These are phyloP conservation scores for Hydractinia echinata DNA, from an alignment of 30 jellyfish, hydroid and myxozoan species.

Conservation along the genomic window DNA sequence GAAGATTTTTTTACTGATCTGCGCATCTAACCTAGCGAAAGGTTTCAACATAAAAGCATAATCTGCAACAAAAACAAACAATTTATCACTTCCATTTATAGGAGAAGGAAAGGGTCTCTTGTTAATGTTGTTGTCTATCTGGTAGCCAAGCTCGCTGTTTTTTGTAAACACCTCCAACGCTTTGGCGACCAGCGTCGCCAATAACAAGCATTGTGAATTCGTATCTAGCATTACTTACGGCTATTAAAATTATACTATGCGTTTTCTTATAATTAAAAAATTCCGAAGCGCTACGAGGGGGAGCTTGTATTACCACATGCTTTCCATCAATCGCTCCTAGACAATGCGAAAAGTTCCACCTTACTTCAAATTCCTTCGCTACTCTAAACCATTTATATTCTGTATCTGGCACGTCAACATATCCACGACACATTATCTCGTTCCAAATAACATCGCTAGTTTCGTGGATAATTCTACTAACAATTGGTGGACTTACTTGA, in stretches of 20 bases:
- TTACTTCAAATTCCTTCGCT: conserved; percentile 31
- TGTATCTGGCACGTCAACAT: conserved; percentile 25
- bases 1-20: no score
- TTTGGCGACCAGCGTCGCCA: conserved; percentile 40
- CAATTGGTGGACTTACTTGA: conserved; percentile 44
- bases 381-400: conserved; percentile 27
- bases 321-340: conserved; percentile 53
- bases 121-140: not conserved
- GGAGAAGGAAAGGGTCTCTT: conserved; percentile 9
- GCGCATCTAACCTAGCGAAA: no score
- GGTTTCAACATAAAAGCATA: no score
- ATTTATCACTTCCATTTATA: no score
- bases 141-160: not conserved
- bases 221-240: conserved; percentile 26
- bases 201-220: conserved; percentile 35
- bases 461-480: conserved; percentile 38
- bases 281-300: conserved; percentile 47
- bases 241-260: conserved; percentile 50
- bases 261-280: conserved; percentile 38
- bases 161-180: conserved; percentile 43
- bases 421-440: conserved; percentile 2
- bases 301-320: conserved; percentile 60
- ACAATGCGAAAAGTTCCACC: conserved; percentile 59
- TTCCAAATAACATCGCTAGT: conserved; percentile 46
- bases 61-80: no score